A percentile compares a stretch with the other conserved stretches of the same genome.
Evolutionary conservation across 2,797 vertebrate genomes (phyloP).

Genomic region (Oophaga sylvatica): DNA sequence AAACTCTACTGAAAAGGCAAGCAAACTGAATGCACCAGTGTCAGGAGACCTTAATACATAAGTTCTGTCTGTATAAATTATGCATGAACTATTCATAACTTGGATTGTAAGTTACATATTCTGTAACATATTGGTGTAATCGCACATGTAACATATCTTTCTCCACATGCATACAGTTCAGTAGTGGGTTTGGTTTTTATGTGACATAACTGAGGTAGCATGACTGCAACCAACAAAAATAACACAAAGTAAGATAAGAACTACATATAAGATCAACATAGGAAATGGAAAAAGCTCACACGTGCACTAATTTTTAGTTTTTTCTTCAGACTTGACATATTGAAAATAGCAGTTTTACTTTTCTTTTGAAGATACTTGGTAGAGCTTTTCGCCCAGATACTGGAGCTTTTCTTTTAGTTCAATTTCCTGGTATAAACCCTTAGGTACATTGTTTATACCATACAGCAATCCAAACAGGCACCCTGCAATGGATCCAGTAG

Average conservation of each 20-base stretch:
- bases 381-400: conserved; percentile 83
- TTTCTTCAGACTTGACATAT: conserved; percentile 14
- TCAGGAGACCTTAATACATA: not conserved
- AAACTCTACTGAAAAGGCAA: not conserved
- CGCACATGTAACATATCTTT: not conserved
- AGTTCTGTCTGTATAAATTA: not conserved
- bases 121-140: not conserved
- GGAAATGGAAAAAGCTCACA: not conserved
- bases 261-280: not conserved
- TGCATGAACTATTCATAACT: not conserved
- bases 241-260: not conserved
- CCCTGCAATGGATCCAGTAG: conserved; percentile 89
- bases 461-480: conserved; percentile 90
- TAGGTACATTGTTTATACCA: conserved; percentile 81
- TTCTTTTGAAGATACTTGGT: conserved; percentile 84
- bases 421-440: conserved; percentile 82
- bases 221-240: not conserved
- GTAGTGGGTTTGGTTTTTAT: not conserved
- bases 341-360: conserved; percentile 82
- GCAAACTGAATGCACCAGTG: not conserved
- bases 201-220: conserved; percentile 18
- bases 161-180: conserved; percentile 5
- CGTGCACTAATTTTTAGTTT: not conserved
- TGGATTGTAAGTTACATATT: not conserved
- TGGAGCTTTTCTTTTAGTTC: conserved; percentile 85